phyloP scores from a whole-genome alignment of 2,888 invertebrate genomes.

The Boloria euphrosyne region DNA sequence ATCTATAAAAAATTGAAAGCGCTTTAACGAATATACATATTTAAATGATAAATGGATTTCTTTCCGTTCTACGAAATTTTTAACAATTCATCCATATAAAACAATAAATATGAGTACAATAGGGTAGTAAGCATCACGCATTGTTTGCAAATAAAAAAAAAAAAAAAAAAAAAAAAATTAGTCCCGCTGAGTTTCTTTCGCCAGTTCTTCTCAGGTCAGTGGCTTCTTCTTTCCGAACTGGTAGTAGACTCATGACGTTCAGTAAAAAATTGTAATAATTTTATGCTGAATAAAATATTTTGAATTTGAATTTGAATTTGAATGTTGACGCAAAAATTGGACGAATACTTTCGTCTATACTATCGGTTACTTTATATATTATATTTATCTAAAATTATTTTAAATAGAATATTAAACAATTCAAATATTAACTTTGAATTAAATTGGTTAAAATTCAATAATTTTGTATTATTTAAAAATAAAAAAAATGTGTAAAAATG shows the following conservation, averaged over 20 bases:
- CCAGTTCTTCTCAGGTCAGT: too few species aligned
- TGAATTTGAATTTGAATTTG: too few species aligned
- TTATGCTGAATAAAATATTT: too few species aligned
- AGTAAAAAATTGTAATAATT: too few species aligned
- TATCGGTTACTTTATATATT: slow-evolving; percentile 4
- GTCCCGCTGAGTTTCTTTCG: too few species aligned
- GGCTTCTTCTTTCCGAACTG: too few species aligned
- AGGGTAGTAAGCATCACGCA: slow-evolving; percentile 15
- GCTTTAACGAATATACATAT: slow-evolving; percentile 4
- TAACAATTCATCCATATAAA: slow-evolving; percentile 12
- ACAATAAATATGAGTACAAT: slow-evolving; percentile 8
- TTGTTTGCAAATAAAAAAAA: slow-evolving; percentile 26
- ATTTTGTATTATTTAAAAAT: too few species aligned
- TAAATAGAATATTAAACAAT: background rate
- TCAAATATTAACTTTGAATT: too few species aligned
- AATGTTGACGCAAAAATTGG: slow-evolving; percentile 22
- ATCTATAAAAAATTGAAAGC: background rate
- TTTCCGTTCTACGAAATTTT: slow-evolving; percentile 10
- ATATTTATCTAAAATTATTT: slow-evolving; percentile 6
- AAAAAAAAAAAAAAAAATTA: too few species aligned
- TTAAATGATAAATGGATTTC: slow-evolving; percentile 16
- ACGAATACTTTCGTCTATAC: slow-evolving; percentile 11
- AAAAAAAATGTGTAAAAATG: too few species aligned
- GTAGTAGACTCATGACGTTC: too few species aligned
- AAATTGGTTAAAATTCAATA: too few species aligned